Conservation (phyloP, 2,113 vertebrate genomes). For the Periophthalmus modestus region DNA sequence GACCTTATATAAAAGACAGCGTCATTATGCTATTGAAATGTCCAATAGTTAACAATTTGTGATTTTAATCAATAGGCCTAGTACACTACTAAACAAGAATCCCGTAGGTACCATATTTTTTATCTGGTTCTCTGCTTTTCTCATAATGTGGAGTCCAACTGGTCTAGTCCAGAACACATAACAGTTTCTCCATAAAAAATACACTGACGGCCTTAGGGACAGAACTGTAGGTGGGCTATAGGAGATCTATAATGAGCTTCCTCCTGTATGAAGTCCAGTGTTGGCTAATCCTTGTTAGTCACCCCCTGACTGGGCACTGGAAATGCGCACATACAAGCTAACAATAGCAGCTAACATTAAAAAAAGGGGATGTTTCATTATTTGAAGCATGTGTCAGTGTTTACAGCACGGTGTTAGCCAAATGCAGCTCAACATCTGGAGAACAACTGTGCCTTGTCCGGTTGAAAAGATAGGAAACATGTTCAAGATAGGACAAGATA, state of each 20-base stretch:
- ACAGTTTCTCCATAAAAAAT: conserved; percentile 36
- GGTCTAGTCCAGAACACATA: not conserved
- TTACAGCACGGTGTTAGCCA: conserved; percentile 33
- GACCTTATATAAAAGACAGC: too few species aligned
- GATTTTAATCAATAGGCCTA: too few species aligned
- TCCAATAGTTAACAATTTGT: too few species aligned
- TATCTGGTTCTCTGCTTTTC: not conserved
- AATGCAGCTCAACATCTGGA: conserved; percentile 49
- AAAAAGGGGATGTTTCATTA: conserved; percentile 19
- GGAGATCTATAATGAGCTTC: conserved; percentile 51
- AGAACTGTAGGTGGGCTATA: conserved; percentile 7
- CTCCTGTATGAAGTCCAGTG: conserved; percentile 50
- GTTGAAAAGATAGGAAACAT: conserved; percentile 9
- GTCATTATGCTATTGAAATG: too few species aligned
- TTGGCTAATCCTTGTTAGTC: conserved; percentile 36
- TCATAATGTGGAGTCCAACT: not conserved
- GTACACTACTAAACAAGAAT: too few species aligned
- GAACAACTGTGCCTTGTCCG: conserved; percentile 26
- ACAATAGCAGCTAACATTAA: conserved; percentile 44
- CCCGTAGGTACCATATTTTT: too few species aligned
- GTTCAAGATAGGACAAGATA: not conserved
- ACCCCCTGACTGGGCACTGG: conserved; percentile 11
- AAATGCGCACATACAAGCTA: conserved; percentile 23
- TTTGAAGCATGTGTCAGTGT: conserved; percentile 54
- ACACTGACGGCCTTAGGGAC: conserved; percentile 23